Percentiles rank a stretch among this genome's conserved stretches.
phyloP scores from a whole-genome alignment of 2,797 vertebrate genomes.

The Chiroxiphia lanceolata region DNA sequence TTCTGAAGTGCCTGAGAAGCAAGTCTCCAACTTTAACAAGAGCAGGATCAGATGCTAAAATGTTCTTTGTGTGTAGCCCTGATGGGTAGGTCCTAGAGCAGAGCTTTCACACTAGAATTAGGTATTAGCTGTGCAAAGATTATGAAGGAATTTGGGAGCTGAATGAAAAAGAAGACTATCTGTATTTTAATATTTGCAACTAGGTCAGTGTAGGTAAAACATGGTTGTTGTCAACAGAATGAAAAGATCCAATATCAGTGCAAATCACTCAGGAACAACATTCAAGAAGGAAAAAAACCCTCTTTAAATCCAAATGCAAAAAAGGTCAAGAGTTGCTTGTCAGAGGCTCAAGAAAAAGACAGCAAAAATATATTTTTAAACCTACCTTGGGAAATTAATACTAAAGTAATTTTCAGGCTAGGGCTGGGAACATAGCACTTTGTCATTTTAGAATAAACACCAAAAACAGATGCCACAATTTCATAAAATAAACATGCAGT shows the following conservation, averaged over 20 bases:
- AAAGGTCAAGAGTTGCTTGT: constrained; percentile 29
- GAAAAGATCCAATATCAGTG: background rate
- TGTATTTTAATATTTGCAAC: background rate
- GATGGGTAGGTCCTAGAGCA: background rate
- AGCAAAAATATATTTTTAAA: constrained; percentile 59
- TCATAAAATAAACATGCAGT: constrained; percentile 82
- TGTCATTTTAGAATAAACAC: constrained; percentile 75
- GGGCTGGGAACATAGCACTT: constrained; percentile 56
- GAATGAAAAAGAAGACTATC: background rate
- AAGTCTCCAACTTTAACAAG: background rate
- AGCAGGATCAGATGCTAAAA: background rate
- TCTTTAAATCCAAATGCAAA: constrained; percentile 12
- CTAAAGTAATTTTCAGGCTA: constrained; percentile 60
- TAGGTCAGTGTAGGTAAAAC: background rate
- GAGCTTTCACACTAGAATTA: background rate
- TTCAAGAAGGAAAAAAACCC: background rate
- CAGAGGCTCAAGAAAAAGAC: constrained; percentile 40
- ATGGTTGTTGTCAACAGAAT: background rate
- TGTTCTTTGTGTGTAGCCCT: background rate
- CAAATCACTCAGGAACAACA: background rate
- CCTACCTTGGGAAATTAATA: constrained; percentile 71
- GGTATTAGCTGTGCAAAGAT: background rate
- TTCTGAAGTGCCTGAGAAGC: background rate
- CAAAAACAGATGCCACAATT: constrained; percentile 74
- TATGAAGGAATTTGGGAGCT: background rate